Evolutionary conservation across 2,797 vertebrate genomes (phyloP).

Genomic region (Falco biarmicus): DNA sequence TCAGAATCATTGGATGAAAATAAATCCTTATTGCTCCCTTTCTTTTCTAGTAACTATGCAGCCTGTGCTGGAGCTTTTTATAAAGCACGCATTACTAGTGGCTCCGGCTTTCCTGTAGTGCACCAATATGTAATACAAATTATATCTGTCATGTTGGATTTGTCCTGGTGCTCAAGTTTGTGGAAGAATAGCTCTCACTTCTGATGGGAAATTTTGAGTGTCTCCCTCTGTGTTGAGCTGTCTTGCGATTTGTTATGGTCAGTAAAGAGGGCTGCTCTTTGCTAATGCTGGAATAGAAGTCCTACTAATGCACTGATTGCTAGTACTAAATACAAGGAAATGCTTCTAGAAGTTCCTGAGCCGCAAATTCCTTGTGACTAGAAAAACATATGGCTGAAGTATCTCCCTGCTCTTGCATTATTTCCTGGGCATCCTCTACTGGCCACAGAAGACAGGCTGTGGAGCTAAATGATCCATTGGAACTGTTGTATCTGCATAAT

Average conservation of each 20-base stretch:
- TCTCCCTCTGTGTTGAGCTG: neutral
- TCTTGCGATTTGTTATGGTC: neutral
- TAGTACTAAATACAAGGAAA: neutral
- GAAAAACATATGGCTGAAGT: neutral
- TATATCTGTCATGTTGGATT: conserved; percentile 35
- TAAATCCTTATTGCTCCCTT: neutral
- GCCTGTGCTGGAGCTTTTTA: neutral
- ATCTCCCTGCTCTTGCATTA: neutral
- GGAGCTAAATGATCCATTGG: neutral
- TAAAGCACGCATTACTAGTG: neutral
- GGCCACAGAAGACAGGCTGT: neutral
- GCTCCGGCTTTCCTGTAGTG: conserved; percentile 5
- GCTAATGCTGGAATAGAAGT: neutral
- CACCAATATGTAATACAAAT: conserved; percentile 16
- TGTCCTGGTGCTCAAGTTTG: conserved; percentile 11
- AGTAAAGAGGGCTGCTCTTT: neutral
- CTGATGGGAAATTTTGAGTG: neutral
- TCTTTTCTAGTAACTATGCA: neutral
- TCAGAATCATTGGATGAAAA: neutral
- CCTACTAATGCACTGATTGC: neutral
- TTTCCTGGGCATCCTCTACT: neutral
- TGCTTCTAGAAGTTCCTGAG: neutral
- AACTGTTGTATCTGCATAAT: neutral
- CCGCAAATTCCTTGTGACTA: neutral
- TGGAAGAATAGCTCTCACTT: conserved; percentile 2